Percentiles rank a stretch among this genome's conserved stretches.
Conservation (phyloP, 23 tunicate genomes). For the Trididemnum miniatum region DNA sequence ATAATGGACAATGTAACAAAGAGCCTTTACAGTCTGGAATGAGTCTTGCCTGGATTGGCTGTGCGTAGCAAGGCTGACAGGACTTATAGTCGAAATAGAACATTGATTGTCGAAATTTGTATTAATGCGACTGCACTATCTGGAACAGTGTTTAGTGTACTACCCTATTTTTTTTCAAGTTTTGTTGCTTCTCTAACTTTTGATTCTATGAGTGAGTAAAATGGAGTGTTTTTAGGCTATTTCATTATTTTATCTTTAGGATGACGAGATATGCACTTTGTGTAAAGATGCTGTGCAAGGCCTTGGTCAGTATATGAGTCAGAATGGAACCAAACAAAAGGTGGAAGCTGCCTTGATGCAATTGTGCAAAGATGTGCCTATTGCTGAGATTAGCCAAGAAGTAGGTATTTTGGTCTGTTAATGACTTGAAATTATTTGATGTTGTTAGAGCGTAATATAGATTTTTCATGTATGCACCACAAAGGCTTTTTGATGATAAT, state of each 20-base stretch:
- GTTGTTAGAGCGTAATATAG: not conserved
- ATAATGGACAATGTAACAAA: too few relatives aligned
- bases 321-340: conserved; percentile 27
- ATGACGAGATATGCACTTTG: conserved; percentile 29
- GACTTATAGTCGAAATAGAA: too few relatives aligned
- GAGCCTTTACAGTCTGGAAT: too few relatives aligned
- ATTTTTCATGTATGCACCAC: not conserved
- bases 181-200: too few relatives aligned
- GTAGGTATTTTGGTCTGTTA: conserved; percentile 7
- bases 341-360: conserved; percentile 21
- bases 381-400: not conserved
- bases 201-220: not conserved
- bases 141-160: too few relatives aligned
- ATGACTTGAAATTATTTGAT: too few relatives aligned
- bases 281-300: conserved; percentile 36
- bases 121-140: too few relatives aligned
- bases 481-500: not conserved
- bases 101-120: too few relatives aligned
- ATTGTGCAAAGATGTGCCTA: conserved; percentile 29
- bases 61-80: too few relatives aligned
- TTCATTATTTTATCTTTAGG: conserved; percentile 7
- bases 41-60: too few relatives aligned
- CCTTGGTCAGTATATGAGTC: not conserved
- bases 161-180: not conserved
- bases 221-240: not conserved